phyloP scores from a whole-genome alignment of 2,113 vertebrate genomes.

The Furnarius figulus region DNA sequence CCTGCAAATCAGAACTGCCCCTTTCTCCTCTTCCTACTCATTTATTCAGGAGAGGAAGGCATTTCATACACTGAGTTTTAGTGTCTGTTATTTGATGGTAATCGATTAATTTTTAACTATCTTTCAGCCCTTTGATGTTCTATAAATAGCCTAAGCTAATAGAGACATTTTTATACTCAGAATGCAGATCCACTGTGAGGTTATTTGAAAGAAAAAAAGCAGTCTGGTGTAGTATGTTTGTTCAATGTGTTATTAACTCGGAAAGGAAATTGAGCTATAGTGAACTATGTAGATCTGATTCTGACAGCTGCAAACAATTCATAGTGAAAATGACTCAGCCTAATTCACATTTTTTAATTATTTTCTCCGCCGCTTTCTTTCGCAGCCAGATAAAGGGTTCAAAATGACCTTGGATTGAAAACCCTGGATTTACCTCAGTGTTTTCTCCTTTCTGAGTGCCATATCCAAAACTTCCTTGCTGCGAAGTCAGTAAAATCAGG shows the following conservation, averaged over 20 bases:
- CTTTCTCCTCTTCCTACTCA: not conserved
- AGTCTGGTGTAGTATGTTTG: slow-evolving; percentile 43
- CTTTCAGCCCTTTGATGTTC: slow-evolving; percentile 57
- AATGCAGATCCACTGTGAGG: slow-evolving; percentile 51
- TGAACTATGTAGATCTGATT: slow-evolving; percentile 60
- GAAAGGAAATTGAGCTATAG: slow-evolving; percentile 68
- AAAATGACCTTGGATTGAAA: slow-evolving; percentile 61
- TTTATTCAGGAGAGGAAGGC: slow-evolving; percentile 23
- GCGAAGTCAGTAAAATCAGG: not conserved
- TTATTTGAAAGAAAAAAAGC: slow-evolving; percentile 48
- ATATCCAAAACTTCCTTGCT: not conserved
- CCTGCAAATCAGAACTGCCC: not conserved
- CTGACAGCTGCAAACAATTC: slow-evolving; percentile 69
- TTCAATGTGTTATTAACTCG: slow-evolving; percentile 68
- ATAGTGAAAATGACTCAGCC: slow-evolving; percentile 66
- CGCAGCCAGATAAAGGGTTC: slow-evolving; percentile 13
- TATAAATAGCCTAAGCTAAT: slow-evolving; percentile 71
- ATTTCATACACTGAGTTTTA: slow-evolving; percentile 38
- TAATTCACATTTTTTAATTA: slow-evolving; percentile 59
- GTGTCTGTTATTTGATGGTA: slow-evolving; percentile 59
- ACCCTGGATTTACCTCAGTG: not conserved
- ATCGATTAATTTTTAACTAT: slow-evolving; percentile 69
- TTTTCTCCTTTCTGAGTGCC: not conserved
- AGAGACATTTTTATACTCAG: slow-evolving; percentile 58
- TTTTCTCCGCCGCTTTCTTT: slow-evolving; percentile 16